Conservation (phyloP, 2,113 vertebrate genomes). For the Salminus brasiliensis region DNA sequence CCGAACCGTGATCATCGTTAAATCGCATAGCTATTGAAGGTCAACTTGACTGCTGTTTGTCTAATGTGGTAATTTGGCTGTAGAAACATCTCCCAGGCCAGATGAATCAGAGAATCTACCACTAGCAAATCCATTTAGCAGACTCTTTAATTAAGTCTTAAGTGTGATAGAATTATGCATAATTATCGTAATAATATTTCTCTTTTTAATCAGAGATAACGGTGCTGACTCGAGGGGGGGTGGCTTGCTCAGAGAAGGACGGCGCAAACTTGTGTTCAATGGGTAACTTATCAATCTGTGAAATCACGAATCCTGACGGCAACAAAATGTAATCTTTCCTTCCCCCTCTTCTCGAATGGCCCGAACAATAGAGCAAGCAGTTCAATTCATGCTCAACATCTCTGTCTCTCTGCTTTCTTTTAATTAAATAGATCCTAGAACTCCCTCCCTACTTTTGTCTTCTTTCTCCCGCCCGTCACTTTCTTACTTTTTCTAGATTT, state of each 20-base stretch:
- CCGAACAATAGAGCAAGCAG: slow-evolving; percentile 73
- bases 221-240: slow-evolving; percentile 63
- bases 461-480: neutral
- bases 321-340: slow-evolving; percentile 79
- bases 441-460: slow-evolving; percentile 52
- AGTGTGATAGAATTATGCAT: slow-evolving; percentile 76
- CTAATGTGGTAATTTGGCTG: slow-evolving; percentile 41
- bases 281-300: slow-evolving; percentile 74
- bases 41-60: slow-evolving; percentile 29
- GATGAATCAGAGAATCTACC: slow-evolving; percentile 63
- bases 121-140: slow-evolving; percentile 60
- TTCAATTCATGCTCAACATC: slow-evolving; percentile 64
- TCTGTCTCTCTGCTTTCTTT: slow-evolving; percentile 63
- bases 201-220: slow-evolving; percentile 69
- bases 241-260: slow-evolving; percentile 62
- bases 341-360: slow-evolving; percentile 68
- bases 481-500: neutral
- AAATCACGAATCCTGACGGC: slow-evolving; percentile 79
- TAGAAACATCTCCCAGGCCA: slow-evolving; percentile 17
- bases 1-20: slow-evolving; percentile 17
- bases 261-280: slow-evolving; percentile 66
- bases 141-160: slow-evolving; percentile 75
- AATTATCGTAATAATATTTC: slow-evolving; percentile 78
- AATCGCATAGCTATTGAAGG: slow-evolving; percentile 21
- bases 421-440: slow-evolving; percentile 75